phyloP scores from a whole-genome alignment of 2,797 vertebrate genomes.

The Harpagifer antarcticus region DNA sequence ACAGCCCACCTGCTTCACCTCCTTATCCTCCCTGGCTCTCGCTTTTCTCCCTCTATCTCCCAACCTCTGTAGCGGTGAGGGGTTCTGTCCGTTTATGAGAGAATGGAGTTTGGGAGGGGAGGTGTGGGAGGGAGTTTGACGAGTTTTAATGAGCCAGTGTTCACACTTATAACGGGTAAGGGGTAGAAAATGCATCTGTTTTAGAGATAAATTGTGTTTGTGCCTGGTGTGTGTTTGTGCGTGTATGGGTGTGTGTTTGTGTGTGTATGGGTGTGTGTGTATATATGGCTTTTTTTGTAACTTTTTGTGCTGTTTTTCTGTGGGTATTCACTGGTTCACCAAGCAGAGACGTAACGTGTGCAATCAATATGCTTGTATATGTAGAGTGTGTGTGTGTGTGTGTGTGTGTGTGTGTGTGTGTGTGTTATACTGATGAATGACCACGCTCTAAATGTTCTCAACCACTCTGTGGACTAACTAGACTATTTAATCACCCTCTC shows the following conservation, averaged over 20 bases:
- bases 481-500: constrained; percentile 78
- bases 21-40: constrained; percentile 33
- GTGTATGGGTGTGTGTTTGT: not conserved
- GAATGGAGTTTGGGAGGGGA: constrained; percentile 20
- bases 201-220: constrained; percentile 16
- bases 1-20: constrained; percentile 55
- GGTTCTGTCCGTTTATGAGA: constrained; percentile 52
- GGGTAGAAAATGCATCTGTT: constrained; percentile 66
- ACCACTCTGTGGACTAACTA: constrained; percentile 74
- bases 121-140: constrained; percentile 66
- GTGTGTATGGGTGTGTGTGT: not conserved
- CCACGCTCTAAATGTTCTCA: constrained; percentile 72
- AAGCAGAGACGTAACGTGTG: constrained; percentile 59
- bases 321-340: constrained; percentile 47
- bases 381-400: constrained; percentile 28
- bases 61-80: constrained; percentile 26
- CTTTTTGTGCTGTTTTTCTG: constrained; percentile 21
- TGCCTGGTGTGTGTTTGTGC: not conserved
- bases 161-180: constrained; percentile 67
- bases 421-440: constrained; percentile 72
- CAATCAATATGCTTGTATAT: constrained; percentile 53
- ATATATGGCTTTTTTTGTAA: not conserved
- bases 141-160: constrained; percentile 77
- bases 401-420: constrained; percentile 39
- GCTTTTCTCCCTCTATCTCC: constrained; percentile 8